Conservation (phyloP, 2,113 vertebrate genomes). For the Lepisosteus osseus region DNA sequence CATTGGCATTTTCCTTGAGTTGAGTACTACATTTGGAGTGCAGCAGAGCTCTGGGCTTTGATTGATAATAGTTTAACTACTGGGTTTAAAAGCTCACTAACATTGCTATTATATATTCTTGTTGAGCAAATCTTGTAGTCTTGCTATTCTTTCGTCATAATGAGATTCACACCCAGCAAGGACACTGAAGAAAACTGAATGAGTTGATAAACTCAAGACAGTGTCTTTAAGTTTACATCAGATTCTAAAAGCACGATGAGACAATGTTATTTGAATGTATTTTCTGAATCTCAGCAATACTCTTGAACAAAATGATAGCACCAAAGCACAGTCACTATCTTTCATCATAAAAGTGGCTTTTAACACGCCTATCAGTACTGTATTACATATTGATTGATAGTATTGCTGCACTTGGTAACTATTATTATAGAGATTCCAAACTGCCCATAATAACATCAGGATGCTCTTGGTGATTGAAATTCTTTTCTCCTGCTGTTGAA, state of each 20-base stretch:
- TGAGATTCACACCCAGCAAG: slow-evolving; percentile 66
- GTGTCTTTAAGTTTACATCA: slow-evolving; percentile 68
- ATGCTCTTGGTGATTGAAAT: slow-evolving; percentile 54
- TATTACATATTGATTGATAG: slow-evolving; percentile 69
- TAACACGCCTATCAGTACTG: slow-evolving; percentile 63
- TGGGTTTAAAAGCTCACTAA: slow-evolving; percentile 24
- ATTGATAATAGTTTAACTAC: slow-evolving; percentile 75
- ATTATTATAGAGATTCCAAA: slow-evolving; percentile 60
- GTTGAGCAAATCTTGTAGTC: slow-evolving; percentile 68
- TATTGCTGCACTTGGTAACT: slow-evolving; percentile 62
- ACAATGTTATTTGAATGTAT: slow-evolving; percentile 73
- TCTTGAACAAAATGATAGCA: slow-evolving; percentile 55
- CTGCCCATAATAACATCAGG: slow-evolving; percentile 69
- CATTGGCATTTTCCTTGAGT: slow-evolving; percentile 60
- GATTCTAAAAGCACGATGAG: slow-evolving; percentile 63
- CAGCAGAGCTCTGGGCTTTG: slow-evolving; percentile 61
- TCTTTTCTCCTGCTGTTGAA: slow-evolving; percentile 21
- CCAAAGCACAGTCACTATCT: slow-evolving; percentile 63
- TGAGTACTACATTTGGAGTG: slow-evolving; percentile 68
- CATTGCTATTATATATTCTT: slow-evolving; percentile 68
- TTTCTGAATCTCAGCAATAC: slow-evolving; percentile 55
- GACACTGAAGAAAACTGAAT: slow-evolving; percentile 68
- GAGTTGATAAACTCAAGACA: slow-evolving; percentile 68
- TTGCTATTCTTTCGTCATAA: slow-evolving; percentile 62
- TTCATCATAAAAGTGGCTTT: slow-evolving; percentile 68